Evolutionary conservation across 2,888 invertebrate genomes (phyloP).

Genomic region (Phortica okadai): DNA sequence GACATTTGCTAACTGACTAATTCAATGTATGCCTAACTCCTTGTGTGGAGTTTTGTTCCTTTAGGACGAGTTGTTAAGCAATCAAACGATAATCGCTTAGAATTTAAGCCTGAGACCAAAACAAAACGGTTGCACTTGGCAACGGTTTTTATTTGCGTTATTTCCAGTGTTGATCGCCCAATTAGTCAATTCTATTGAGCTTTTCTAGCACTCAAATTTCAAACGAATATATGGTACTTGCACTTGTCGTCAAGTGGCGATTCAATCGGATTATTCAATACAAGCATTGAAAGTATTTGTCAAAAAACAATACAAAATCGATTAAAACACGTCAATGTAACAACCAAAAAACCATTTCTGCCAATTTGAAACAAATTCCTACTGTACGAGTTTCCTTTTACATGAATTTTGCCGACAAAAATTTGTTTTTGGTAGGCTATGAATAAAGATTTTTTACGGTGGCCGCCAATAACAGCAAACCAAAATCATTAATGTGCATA

Average conservation of each 20-base stretch:
- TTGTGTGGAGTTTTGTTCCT: constrained; percentile 42
- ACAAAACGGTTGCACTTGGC: constrained; percentile 18
- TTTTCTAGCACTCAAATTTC: neutral
- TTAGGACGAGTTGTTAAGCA: neutral
- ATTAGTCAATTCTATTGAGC: neutral
- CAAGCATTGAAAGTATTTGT: neutral
- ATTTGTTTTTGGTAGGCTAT: neutral
- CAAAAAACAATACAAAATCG: constrained; percentile 48
- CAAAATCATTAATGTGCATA: constrained; percentile 39
- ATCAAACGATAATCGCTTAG: constrained; percentile 23
- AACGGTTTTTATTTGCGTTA: constrained; percentile 34
- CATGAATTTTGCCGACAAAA: constrained; percentile 18
- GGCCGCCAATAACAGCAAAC: neutral
- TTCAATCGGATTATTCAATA: neutral
- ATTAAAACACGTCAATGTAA: constrained; percentile 57
- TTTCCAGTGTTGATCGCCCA: neutral
- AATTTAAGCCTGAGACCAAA: constrained; percentile 1
- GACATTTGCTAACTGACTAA: constrained; percentile 54
- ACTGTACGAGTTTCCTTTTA: constrained; percentile 39
- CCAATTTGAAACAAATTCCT: constrained; percentile 42
- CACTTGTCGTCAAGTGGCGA: neutral
- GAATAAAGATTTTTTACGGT: constrained; percentile 10
- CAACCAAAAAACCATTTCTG: constrained; percentile 42
- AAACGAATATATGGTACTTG: neutral
- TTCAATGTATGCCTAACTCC: constrained; percentile 31